Conservation (phyloP, 1,140 invertebrate species). For the Chironomus tepperi region DNA sequence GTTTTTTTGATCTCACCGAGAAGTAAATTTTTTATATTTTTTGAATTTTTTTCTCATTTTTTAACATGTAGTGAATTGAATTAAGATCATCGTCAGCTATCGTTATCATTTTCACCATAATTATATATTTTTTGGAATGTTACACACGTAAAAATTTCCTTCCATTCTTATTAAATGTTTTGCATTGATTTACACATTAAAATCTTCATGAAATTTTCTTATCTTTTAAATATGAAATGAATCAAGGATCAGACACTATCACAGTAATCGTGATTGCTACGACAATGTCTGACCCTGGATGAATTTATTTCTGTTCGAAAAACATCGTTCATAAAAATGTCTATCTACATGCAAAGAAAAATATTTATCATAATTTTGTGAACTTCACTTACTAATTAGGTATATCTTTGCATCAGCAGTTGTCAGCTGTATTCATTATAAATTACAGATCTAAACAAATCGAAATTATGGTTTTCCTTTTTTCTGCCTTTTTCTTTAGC, state of each 20-base stretch:
- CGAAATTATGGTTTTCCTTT: not conserved
- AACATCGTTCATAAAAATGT: not conserved
- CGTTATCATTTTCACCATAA: too few species aligned
- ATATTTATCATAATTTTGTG: not conserved
- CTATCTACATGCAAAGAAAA: slow-evolving; percentile 2
- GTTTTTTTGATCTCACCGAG: too few species aligned
- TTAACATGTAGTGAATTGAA: too few species aligned
- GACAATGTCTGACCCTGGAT: too few species aligned
- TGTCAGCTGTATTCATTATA: not conserved
- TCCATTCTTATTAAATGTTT: not conserved
- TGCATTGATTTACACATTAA: slow-evolving; percentile 13
- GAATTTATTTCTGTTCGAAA: not conserved
- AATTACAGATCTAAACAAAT: not conserved
- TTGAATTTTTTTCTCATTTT: not conserved
- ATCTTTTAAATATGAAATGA: not conserved
- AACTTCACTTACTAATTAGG: too few species aligned
- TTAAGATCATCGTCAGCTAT: too few species aligned
- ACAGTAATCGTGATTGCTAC: too few species aligned
- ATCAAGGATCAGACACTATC: too few species aligned
- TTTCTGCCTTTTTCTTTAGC: not conserved
- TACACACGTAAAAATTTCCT: not conserved
- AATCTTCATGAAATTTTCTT: not conserved
- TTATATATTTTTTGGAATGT: not conserved
- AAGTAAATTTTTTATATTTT: not conserved
- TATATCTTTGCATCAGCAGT: not conserved